Evolutionary conservation across 2,113 vertebrate genomes (phyloP).

Genomic region (Myodes glareolus): DNA sequence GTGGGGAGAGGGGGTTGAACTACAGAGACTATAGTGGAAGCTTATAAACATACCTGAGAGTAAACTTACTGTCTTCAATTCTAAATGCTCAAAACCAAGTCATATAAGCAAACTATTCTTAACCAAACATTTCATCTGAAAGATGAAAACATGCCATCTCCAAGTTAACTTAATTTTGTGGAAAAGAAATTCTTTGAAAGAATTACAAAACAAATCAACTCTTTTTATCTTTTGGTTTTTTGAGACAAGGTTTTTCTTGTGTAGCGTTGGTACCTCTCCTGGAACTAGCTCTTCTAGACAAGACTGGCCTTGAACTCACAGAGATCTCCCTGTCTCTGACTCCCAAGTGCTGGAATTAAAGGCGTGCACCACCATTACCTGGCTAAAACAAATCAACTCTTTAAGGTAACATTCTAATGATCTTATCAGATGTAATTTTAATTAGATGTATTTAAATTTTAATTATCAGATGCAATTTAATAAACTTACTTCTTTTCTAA

Average conservation of each 20-base stretch:
- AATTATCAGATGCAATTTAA: conserved; percentile 37
- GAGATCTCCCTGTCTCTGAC: too few species aligned
- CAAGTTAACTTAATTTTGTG: neutral
- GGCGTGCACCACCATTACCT: too few species aligned
- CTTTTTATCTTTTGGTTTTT: too few species aligned
- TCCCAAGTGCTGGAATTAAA: too few species aligned
- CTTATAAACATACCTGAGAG: neutral
- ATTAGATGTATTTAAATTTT: neutral
- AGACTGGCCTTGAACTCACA: too few species aligned
- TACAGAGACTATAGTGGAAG: neutral
- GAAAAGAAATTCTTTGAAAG: conserved; percentile 36
- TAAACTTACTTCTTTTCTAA: conserved; percentile 93
- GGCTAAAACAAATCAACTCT: neutral
- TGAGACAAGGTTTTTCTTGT: too few species aligned
- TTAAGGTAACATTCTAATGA: conserved; percentile 46
- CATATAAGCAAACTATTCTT: neutral
- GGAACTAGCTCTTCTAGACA: too few species aligned
- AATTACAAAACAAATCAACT: neutral
- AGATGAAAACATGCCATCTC: neutral
- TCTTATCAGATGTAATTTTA: conserved; percentile 24
- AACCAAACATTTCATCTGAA: conserved; percentile 41
- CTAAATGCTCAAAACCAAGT: neutral
- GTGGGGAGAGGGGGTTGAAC: neutral
- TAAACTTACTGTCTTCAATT: conserved; percentile 20
- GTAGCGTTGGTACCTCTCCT: too few species aligned